phyloP scores from a whole-genome alignment of 2,888 invertebrate species.

The Pollenia angustigena region DNA sequence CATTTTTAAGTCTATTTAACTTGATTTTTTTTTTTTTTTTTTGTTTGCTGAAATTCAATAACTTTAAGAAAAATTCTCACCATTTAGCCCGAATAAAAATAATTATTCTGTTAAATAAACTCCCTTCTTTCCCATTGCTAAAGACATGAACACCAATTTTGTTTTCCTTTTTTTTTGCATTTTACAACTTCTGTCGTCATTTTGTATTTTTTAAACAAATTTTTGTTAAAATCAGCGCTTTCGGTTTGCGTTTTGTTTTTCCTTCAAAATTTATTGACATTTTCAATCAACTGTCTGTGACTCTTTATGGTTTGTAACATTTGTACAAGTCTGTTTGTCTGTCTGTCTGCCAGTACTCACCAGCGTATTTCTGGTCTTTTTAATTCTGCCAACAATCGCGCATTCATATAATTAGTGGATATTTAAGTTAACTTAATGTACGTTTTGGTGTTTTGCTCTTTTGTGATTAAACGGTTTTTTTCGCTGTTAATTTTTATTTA shows the following conservation, averaged over 20 bases:
- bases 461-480: conserved; percentile 25
- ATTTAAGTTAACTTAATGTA: conserved; percentile 48
- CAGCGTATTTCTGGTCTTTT: conserved; percentile 35
- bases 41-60: conserved; percentile 6
- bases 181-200: conserved; percentile 33
- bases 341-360: neutral
- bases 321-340: neutral
- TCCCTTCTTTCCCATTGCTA: neutral
- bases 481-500: conserved; percentile 36
- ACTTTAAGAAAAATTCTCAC: conserved; percentile 39
- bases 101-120: conserved; percentile 10
- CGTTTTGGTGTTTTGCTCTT: conserved; percentile 34
- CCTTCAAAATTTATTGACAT: conserved; percentile 48
- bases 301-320: conserved; percentile 40
- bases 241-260: conserved; percentile 25
- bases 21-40: no score
- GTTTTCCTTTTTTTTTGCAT: neutral
- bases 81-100: conserved; percentile 40
- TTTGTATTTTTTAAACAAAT: conserved; percentile 23
- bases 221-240: conserved; percentile 31
- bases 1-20: neutral
- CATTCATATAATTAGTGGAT: conserved; percentile 57
- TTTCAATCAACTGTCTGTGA: conserved; percentile 36
- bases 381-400: conserved; percentile 15
- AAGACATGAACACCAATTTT: conserved; percentile 6